phyloP scores from a whole-genome alignment of 2,888 invertebrate species.

The Drosophila pegasa region DNA sequence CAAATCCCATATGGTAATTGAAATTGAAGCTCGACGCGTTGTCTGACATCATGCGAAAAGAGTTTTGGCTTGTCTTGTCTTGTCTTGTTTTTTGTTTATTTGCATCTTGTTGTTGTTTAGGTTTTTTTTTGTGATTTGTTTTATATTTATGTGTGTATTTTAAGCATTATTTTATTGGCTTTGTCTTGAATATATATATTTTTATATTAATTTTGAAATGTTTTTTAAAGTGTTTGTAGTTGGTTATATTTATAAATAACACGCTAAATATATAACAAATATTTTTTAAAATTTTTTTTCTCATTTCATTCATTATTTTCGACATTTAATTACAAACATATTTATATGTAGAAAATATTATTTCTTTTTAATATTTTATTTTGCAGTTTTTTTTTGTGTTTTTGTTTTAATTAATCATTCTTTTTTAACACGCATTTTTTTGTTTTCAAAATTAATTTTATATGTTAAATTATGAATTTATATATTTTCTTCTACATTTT shows the following conservation, averaged over 20 bases:
- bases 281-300: no score
- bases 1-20: constrained; percentile 45
- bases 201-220: neutral
- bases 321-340: no score
- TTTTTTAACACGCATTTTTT: no score
- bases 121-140: constrained; percentile 1
- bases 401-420: neutral
- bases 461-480: neutral
- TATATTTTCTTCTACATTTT: neutral
- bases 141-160: neutral
- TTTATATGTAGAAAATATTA: no score
- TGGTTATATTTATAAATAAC: neutral
- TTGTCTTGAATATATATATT: constrained; percentile 17
- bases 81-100: constrained; percentile 2
- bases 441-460: neutral
- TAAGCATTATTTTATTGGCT: constrained; percentile 17
- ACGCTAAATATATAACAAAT: no score
- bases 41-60: constrained; percentile 67
- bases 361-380: neutral
- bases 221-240: neutral
- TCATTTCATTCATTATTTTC: no score
- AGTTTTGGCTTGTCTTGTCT: constrained; percentile 16
- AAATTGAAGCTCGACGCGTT: constrained; percentile 36
- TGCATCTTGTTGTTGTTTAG: constrained; percentile 4
- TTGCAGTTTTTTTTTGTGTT: no score